Percentiles rank a stretch among this genome's conserved stretches.
Evolutionary conservation across 35 echinoderm and acorn worm genomes (phyloP).

Genomic region (Hemicentrotus pulcherrimus): DNA sequence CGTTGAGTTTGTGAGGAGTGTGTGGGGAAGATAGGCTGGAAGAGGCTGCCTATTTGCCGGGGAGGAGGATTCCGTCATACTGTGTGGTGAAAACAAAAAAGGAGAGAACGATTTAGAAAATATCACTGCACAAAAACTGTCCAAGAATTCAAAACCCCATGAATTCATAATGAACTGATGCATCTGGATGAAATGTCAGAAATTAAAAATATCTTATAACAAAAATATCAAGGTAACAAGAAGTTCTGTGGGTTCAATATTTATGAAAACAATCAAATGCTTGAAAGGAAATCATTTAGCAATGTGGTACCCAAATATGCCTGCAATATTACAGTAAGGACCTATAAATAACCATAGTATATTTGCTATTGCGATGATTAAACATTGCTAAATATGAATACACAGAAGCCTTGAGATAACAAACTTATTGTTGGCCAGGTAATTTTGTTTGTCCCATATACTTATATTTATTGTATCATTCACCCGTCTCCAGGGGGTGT

Average conservation of each 20-base stretch:
- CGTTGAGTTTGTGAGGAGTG: background rate
- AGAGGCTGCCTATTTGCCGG: conserved; percentile 75
- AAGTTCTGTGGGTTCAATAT: background rate
- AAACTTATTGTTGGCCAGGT: background rate
- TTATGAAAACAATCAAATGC: no score
- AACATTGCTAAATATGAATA: background rate
- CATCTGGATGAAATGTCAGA: background rate
- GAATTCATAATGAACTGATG: background rate
- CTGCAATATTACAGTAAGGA: background rate
- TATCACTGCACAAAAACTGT: background rate
- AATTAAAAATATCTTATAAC: background rate
- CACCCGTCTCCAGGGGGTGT: no score
- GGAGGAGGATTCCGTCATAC: conserved; percentile 97
- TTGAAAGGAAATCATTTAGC: no score
- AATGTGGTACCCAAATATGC: background rate
- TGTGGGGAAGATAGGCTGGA: background rate
- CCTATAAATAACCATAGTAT: background rate
- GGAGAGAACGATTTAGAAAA: background rate
- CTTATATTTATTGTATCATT: no score
- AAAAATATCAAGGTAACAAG: background rate
- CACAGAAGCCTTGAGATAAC: background rate
- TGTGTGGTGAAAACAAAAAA: conserved; percentile 48
- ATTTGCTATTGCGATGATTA: no score
- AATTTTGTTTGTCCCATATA: no score
- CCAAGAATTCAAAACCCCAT: background rate